These are phyloP conservation scores for Anodontia alba DNA, from an alignment of 2,888 invertebrate species.

Conservation along the genomic window DNA sequence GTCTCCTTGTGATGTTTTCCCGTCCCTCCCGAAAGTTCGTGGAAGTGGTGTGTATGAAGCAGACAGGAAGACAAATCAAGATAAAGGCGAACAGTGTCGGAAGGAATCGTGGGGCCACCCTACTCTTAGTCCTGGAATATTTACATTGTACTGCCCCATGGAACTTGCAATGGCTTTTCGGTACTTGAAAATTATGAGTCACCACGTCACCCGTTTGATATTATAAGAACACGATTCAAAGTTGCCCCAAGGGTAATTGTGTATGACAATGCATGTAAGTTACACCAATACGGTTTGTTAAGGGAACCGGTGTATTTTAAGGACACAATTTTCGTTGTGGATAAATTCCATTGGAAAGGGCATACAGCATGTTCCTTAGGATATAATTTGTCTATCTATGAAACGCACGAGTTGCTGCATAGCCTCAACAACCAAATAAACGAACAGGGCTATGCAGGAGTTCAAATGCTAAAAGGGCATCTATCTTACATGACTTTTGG, in stretches of 20 bases:
- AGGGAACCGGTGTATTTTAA: not conserved
- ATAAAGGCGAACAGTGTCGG: not conserved
- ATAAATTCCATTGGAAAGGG: conserved; percentile 12
- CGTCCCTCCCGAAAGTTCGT: not conserved
- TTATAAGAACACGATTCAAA: not conserved
- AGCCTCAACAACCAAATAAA: not conserved
- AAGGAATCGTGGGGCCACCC: conserved; percentile 6
- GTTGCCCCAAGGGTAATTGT: not conserved
- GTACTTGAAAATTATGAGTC: not conserved
- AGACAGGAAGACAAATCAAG: not conserved
- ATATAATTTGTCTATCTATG: not conserved
- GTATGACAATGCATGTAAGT: conserved; percentile 6
- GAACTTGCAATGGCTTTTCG: not conserved
- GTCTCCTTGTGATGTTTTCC: not conserved
- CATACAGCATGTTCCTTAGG: not conserved
- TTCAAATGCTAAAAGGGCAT: not conserved
- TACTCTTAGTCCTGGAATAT: not conserved
- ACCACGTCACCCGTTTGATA: not conserved
- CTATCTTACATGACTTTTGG: conserved; percentile 1
- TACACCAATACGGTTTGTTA: not conserved
- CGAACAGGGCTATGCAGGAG: not conserved
- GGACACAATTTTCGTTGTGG: not conserved
- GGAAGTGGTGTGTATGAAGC: not conserved
- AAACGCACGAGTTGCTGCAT: not conserved
- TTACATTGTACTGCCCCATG: not conserved